A percentile compares a stretch with the other conserved stretches of the same genome.
phyloP scores from a whole-genome alignment of 2,797 vertebrate genomes.

The Hafferia zeledoni region DNA sequence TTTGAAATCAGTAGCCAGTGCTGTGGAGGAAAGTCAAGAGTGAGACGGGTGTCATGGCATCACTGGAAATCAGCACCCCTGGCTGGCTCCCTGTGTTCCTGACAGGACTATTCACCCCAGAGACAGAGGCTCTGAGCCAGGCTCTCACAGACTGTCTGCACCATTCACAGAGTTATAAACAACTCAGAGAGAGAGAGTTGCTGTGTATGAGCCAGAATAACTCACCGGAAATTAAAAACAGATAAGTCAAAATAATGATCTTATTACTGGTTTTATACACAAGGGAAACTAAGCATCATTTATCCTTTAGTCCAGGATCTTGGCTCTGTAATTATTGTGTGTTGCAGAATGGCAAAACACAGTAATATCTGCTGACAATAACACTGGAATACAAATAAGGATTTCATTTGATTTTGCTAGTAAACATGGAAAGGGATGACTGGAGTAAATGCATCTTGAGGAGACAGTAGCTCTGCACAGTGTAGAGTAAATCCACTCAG shows the following conservation, averaged over 20 bases:
- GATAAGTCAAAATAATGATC: not conserved
- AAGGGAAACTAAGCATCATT: not conserved
- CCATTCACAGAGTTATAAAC: constrained; percentile 31
- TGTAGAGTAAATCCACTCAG: not conserved
- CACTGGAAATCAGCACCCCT: not conserved
- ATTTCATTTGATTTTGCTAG: not conserved
- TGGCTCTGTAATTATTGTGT: not conserved
- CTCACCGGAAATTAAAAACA: constrained; percentile 26
- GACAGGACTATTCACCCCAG: not conserved
- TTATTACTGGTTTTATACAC: not conserved
- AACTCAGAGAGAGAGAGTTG: not conserved
- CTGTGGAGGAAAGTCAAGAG: not conserved
- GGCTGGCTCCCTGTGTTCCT: not conserved
- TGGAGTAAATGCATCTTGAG: not conserved
- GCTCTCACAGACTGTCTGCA: not conserved
- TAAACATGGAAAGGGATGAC: not conserved
- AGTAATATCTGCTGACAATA: not conserved
- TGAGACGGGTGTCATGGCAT: not conserved
- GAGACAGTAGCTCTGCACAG: not conserved
- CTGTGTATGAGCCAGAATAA: not conserved
- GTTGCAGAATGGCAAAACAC: not conserved
- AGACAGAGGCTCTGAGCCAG: not conserved
- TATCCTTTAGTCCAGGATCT: not conserved
- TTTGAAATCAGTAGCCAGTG: not conserved
- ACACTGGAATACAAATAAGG: not conserved